A percentile compares a stretch with the other conserved stretches of the same genome.
Evolutionary conservation across 1,140 invertebrate species (phyloP).

Genomic region (Drosophila baimaii): DNA sequence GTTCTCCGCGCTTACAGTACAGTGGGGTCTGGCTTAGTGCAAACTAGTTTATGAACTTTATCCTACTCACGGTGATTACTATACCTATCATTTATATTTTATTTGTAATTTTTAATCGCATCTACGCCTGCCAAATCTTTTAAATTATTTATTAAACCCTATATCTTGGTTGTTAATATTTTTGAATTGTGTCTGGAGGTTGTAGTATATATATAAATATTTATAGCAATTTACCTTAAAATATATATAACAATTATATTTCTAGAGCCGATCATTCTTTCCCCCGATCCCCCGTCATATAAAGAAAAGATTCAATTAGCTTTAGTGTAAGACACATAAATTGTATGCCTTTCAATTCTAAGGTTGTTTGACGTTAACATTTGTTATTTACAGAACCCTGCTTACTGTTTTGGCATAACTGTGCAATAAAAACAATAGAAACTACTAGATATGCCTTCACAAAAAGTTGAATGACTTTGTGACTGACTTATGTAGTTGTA

Average conservation of each 20-base stretch:
- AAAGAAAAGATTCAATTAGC: neutral
- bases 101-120: neutral
- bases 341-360: neutral
- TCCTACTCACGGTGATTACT: neutral
- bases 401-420: constrained; percentile 1
- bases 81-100: neutral
- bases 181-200: too few relatives aligned
- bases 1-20: constrained; percentile 32
- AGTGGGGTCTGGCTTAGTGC: neutral
- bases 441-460: neutral
- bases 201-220: neutral
- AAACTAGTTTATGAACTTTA: neutral
- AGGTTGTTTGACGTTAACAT: neutral
- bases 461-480: constrained; percentile 7
- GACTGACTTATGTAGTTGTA: neutral
- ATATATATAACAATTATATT: too few relatives aligned
- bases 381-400: neutral
- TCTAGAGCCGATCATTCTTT: too few relatives aligned
- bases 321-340: neutral
- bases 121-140: too few relatives aligned
- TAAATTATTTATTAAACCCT: too few relatives aligned
- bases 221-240: too few relatives aligned
- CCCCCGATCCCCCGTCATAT: too few relatives aligned
- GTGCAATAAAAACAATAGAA: neutral
- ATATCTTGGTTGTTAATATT: too few relatives aligned